Percentiles rank a stretch among this genome's conserved stretches.
Evolutionary conservation across 2,888 invertebrate species (phyloP).

Genomic region (Bhutanitis thaidina): DNA sequence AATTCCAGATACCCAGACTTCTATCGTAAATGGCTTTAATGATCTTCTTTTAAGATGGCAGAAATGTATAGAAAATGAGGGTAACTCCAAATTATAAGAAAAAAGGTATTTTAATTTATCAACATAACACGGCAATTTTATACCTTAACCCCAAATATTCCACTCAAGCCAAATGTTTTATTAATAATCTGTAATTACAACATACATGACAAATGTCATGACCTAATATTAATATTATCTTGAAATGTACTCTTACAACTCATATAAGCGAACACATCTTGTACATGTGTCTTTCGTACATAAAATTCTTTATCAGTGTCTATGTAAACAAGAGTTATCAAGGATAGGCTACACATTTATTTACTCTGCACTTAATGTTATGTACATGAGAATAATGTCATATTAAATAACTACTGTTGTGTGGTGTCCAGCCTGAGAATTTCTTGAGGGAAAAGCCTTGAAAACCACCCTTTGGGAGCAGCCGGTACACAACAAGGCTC

Average conservation of each 20-base stretch:
- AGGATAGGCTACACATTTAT: slow-evolving; percentile 1
- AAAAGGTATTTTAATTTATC: no score
- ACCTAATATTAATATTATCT: not conserved
- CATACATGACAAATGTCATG: slow-evolving; percentile 6
- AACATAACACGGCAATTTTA: no score
- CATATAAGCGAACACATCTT: not conserved
- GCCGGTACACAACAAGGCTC: no score
- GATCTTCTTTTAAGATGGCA: no score
- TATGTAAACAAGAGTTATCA: slow-evolving; percentile 19
- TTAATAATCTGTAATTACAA: slow-evolving; percentile 4
- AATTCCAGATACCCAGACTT: no score
- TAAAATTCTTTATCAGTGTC: slow-evolving; percentile 10
- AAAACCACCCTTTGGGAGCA: no score
- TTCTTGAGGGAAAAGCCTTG: no score
- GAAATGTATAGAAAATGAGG: no score
- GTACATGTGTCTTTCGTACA: slow-evolving; percentile 7
- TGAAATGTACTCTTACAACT: not conserved
- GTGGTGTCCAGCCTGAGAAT: no score
- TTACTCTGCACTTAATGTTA: slow-evolving; percentile 6
- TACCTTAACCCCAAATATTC: no score
- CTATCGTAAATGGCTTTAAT: no score
- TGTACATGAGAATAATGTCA: not conserved
- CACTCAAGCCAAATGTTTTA: not conserved
- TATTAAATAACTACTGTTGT: not conserved
- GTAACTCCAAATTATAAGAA: no score